Evolutionary conservation across 92 coral and sea anemone species (phyloP), one percentile per base, ranked within the genome.

Genomic region (Zoanthus solanderi): DNA sequence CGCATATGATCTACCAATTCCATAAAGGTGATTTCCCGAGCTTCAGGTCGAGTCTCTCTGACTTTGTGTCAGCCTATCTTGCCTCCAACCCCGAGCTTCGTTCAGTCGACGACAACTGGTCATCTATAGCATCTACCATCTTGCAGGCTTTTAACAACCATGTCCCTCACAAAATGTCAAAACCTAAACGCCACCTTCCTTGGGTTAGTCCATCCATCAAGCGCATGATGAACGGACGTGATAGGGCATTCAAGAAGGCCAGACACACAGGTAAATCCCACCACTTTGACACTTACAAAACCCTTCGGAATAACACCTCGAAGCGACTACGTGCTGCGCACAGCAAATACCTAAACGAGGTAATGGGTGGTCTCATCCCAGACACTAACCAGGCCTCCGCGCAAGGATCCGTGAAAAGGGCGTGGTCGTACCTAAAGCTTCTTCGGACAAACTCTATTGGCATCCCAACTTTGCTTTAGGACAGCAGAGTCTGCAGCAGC

Each of bases 121-220:
- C 45, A 29, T 13, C 16, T 37, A 71, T 71, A 13, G 75, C 75
- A 29, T 13, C 42, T 32, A 71, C 5, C 16, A 71, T 71, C 75
- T 13, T 30, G n/a, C 45, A 71, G 47, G 6, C 73, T 3, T 15
- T 16, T 6, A 28, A 28, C 28, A 65, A 65, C 30, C 71, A 65
- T 9, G 71, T 65, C 5, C 73, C 73, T n/a, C 73, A 68, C 44
- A 71, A 32, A 31, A 31, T 71, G 75, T 71, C 75, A 30, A 71
- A 71, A 37, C 75, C 45, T 30, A 71, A 71, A 32, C 75, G 75
- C 75, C 75, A 71, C 75, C 75, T 68, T 31, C 73, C 73, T 11
- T 68, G 73, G 73, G 73, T 68, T 31, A 68, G 44, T 32, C 42
- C 74, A 71, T 71, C 76, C n/a, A 31, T 71, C n/a, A 71, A 71